Percentiles rank a stretch among this genome's conserved stretches.
phyloP scores from a whole-genome alignment of 2,888 invertebrate species.

The Torymus texanus region DNA sequence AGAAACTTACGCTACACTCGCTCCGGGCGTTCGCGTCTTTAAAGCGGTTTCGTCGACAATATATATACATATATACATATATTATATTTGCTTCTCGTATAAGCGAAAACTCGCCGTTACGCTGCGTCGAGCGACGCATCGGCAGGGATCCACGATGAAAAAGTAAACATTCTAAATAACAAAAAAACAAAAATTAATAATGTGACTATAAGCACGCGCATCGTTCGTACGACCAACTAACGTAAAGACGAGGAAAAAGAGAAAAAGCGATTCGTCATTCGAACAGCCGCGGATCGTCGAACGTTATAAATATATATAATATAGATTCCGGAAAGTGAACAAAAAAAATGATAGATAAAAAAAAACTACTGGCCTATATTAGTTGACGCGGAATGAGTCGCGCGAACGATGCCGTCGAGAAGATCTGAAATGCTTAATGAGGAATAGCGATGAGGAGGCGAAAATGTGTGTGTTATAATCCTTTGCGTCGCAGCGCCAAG shows the following conservation, averaged over 20 bases:
- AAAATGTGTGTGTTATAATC: neutral
- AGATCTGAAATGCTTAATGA: neutral
- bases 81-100: constrained; percentile 55
- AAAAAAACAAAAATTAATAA: neutral
- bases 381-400: constrained; percentile 16
- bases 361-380: constrained; percentile 12
- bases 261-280: constrained; percentile 15
- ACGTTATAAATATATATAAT: constrained; percentile 14
- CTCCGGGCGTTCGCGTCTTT: constrained; percentile 52
- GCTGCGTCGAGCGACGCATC: constrained; percentile 33
- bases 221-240: constrained; percentile 27
- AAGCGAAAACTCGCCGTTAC: constrained; percentile 51
- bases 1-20: constrained; percentile 56
- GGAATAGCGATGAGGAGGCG: neutral
- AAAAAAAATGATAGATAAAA: neutral
- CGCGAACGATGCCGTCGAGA: constrained; percentile 22
- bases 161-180: neutral
- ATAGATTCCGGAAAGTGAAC: neutral
- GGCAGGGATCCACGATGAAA: neutral
- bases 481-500: constrained; percentile 40
- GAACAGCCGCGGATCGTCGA: constrained; percentile 42
- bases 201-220: neutral
- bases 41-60: constrained; percentile 55
- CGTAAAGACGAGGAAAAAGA: neutral
- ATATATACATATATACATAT: constrained; percentile 57